These are phyloP conservation scores for Urosaurus nigricauda DNA, from an alignment of 2,797 vertebrate species.

Conservation along the genomic window DNA sequence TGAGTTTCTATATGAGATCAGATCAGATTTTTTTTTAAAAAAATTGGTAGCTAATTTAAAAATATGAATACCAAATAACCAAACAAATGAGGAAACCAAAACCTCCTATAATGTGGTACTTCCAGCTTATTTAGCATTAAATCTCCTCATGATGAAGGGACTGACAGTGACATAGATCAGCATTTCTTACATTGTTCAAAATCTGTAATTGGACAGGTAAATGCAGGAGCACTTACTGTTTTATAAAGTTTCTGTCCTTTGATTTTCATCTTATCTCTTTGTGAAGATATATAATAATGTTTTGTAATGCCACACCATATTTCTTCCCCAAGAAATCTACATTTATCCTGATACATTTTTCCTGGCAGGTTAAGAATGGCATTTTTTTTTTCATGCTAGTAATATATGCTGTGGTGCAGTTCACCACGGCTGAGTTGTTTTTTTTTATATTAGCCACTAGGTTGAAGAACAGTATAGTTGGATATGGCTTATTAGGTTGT, in stretches of 20 bases:
- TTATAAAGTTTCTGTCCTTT: neutral
- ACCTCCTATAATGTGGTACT: neutral
- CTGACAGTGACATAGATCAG: slow-evolving; percentile 5
- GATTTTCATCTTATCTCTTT: neutral
- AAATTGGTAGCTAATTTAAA: slow-evolving; percentile 52
- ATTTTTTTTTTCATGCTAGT: no score
- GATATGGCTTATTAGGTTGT: neutral
- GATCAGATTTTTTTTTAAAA: slow-evolving; percentile 12
- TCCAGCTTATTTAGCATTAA: slow-evolving; percentile 28
- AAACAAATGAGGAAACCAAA: slow-evolving; percentile 6
- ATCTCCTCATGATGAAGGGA: slow-evolving; percentile 30
- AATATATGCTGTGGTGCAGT: neutral
- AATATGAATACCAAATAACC: slow-evolving; percentile 38
- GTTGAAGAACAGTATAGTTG: neutral
- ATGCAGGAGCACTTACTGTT: neutral
- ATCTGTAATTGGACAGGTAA: neutral
- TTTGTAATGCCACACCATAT: neutral
- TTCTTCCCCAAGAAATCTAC: neutral
- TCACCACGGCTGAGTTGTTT: neutral
- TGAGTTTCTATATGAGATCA: slow-evolving; percentile 59
- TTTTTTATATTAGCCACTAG: neutral
- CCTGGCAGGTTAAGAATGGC: neutral
- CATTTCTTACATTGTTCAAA: slow-evolving; percentile 1
- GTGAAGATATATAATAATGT: neutral
- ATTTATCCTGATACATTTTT: neutral